A percentile compares a stretch with the other conserved stretches of the same genome.
phyloP scores from a whole-genome alignment of 1,140 invertebrate genomes.

The Diplogasteroides magnus region DNA sequence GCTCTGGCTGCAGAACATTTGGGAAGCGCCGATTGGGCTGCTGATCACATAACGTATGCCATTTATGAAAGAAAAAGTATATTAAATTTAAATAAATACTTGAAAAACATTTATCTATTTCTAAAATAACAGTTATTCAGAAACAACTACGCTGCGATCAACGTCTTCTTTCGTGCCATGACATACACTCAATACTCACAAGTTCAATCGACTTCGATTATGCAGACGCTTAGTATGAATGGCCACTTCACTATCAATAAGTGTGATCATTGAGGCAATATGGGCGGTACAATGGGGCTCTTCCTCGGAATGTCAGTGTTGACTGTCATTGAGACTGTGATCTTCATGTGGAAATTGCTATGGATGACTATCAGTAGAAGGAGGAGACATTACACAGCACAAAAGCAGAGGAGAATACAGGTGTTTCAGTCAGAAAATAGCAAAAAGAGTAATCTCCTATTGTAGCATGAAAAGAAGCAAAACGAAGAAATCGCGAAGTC shows the following conservation, averaged over 20 bases:
- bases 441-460: too few relatives aligned
- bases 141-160: slow-evolving; percentile 44
- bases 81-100: too few relatives aligned
- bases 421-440: too few relatives aligned
- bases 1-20: not conserved
- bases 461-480: too few relatives aligned
- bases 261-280: slow-evolving; percentile 31
- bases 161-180: slow-evolving; percentile 55
- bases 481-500: too few relatives aligned
- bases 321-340: slow-evolving; percentile 41
- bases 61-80: too few relatives aligned
- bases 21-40: not conserved
- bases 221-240: slow-evolving; percentile 30
- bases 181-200: slow-evolving; percentile 51
- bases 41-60: too few relatives aligned
- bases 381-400: too few relatives aligned
- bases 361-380: too few relatives aligned
- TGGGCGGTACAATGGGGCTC: slow-evolving; percentile 53
- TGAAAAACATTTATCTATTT: too few relatives aligned
- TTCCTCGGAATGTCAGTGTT: slow-evolving; percentile 52
- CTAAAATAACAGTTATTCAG: slow-evolving; percentile 27
- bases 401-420: too few relatives aligned
- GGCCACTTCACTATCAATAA: not conserved
- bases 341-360: slow-evolving; percentile 46
- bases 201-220: slow-evolving; percentile 42